phyloP scores from a whole-genome alignment of 2,113 vertebrate species.

The Ictidomys tridecemlineatus region DNA sequence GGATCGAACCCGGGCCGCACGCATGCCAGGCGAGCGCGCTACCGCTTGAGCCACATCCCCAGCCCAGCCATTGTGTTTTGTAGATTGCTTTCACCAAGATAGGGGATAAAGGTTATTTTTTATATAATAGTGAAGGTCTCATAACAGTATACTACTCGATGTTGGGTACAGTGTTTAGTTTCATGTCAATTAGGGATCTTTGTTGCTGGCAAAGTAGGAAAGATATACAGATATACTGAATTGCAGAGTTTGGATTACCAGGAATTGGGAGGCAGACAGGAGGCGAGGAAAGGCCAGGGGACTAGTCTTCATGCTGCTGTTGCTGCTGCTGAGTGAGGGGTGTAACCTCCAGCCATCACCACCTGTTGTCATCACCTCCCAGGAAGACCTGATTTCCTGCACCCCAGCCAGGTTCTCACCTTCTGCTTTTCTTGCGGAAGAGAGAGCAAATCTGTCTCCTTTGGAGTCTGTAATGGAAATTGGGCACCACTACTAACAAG shows the following conservation, averaged over 20 bases:
- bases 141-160: background rate
- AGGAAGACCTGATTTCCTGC: no score
- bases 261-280: background rate
- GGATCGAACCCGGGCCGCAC: no score
- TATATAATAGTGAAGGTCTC: background rate
- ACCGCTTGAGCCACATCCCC: no score
- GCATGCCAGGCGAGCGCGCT: no score
- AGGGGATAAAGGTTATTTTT: background rate
- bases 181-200: background rate
- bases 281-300: background rate
- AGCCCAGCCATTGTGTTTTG: background rate
- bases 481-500: background rate
- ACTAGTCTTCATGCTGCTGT: background rate
- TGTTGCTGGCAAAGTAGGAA: background rate
- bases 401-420: background rate
- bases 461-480: background rate
- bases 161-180: background rate
- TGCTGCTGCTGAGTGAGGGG: background rate
- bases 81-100: background rate
- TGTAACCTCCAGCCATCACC: background rate
- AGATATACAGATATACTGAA: background rate
- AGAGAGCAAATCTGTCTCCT: background rate
- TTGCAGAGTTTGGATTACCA: background rate
- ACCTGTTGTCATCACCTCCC: background rate
- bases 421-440: background rate